Evolutionary conservation across 2,113 vertebrate species (phyloP), one percentile per base, ranked within the genome.

Genomic region (Echinops telfairi): DNA sequence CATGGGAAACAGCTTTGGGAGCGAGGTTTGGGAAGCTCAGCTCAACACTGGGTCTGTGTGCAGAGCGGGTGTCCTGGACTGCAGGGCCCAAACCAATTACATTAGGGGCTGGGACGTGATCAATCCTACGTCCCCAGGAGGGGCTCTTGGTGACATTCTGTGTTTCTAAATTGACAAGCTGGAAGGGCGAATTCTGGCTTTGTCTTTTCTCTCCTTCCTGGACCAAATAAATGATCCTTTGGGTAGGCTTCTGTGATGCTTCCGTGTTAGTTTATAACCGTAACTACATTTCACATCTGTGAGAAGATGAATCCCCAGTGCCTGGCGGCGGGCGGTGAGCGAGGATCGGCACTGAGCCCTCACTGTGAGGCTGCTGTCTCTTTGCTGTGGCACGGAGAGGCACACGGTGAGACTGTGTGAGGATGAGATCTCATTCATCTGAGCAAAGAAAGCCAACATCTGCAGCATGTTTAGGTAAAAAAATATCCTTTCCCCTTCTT

Each of bases 291-390:
- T 57, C 23, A 64, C 16, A 31, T 62, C 17, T 2, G 17, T 89
- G 20, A 33, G n/a, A 79, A 90, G 47, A 8, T 2, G 66, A 66
- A 58, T 23, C 43, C 57, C 38, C 38, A 25, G 43, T 86, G 95
- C 57, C 60, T 43, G n/a, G 43, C 0, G 25, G 83, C 0, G 25
- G 83, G 8, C 6, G 43, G 57, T 33, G 47, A 15, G 16, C 77
- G 64, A 53, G 81, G 31, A 0, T 0, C 2, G 1, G 33, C 20
- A 36, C 1, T 7, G 43, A 84, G 19, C 22, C 1, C 64, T 12
- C 33, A 58, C 4, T 6, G 33, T 60, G 47, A 20, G 3, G 70
- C 62, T 27, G 4, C 2, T 36, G 16, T 20, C 27, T 36, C 40
- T 57, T 25, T 53, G 33, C 25, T 16, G 27, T 5, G 33, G 33